Conservation (phyloP, 2,113 vertebrate species). For the Tyrannus savana region DNA sequence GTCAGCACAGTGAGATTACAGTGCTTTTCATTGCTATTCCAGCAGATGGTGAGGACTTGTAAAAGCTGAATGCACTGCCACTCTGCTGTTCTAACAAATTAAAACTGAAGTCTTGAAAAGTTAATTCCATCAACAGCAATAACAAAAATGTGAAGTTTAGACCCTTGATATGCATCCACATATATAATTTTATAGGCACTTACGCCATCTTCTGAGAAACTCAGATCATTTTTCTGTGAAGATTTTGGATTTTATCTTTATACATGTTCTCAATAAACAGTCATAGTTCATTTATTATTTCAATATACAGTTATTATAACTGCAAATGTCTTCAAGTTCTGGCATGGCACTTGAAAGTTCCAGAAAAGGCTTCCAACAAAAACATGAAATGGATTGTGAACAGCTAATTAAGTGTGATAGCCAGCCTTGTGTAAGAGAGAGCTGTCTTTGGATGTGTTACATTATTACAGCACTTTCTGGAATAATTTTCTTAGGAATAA, state of each 20-base stretch:
- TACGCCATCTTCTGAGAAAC: neutral
- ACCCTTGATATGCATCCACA: neutral
- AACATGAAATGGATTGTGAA: neutral
- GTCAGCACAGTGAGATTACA: constrained; percentile 10
- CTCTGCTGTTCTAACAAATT: constrained; percentile 32
- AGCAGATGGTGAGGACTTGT: neutral
- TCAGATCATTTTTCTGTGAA: neutral
- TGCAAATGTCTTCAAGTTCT: neutral
- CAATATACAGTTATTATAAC: neutral
- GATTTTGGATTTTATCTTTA: neutral
- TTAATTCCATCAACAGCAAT: neutral
- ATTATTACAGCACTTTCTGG: neutral
- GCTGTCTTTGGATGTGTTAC: neutral
- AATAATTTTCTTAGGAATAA: neutral
- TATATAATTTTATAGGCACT: neutral
- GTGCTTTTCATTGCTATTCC: neutral
- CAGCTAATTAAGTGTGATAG: neutral
- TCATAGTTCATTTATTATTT: neutral
- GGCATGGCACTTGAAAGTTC: neutral
- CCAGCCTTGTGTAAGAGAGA: neutral
- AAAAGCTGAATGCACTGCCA: neutral
- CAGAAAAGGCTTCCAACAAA: neutral
- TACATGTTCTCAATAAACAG: neutral
- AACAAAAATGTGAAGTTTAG: neutral
- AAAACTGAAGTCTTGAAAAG: constrained; percentile 19